A percentile compares a stretch with the other conserved stretches of the same genome.
Evolutionary conservation across 2,797 vertebrate species (phyloP).

Genomic region (Syndactyla subalaris): DNA sequence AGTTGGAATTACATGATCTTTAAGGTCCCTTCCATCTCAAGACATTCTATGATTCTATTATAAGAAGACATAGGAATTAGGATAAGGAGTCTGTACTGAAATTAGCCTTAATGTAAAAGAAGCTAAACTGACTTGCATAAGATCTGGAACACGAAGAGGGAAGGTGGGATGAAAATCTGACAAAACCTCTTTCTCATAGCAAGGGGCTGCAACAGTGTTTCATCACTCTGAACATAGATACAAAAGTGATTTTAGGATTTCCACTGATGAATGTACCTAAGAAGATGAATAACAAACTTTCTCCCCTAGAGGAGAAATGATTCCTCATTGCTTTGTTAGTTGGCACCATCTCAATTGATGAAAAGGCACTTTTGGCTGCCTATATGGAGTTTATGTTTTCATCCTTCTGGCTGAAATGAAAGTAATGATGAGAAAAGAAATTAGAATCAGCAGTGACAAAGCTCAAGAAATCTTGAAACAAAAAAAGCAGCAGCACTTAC

Average conservation of each 20-base stretch:
- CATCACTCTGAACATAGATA: background rate
- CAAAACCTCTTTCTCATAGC: background rate
- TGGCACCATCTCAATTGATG: background rate
- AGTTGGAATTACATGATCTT: background rate
- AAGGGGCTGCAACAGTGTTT: background rate
- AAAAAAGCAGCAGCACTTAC: background rate
- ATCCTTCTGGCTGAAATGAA: conserved; percentile 11
- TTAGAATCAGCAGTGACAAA: background rate
- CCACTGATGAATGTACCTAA: background rate
- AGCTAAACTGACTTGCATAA: background rate
- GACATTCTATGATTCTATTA: background rate
- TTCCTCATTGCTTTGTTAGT: background rate
- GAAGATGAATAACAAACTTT: background rate
- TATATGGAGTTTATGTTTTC: background rate
- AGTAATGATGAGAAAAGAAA: conserved; percentile 4
- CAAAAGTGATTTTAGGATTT: background rate
- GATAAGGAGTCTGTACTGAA: background rate
- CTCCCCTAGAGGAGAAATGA: background rate
- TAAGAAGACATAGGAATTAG: background rate
- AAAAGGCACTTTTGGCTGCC: conserved; percentile 15
- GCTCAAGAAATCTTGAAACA: background rate
- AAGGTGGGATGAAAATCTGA: background rate
- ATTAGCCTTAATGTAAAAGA: background rate
- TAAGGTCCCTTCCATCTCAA: background rate
- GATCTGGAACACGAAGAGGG: accelerated